Percentiles rank a stretch among this genome's conserved stretches.
phyloP scores from a whole-genome alignment of 2,113 vertebrate genomes.

The Bostrychus sinensis region DNA sequence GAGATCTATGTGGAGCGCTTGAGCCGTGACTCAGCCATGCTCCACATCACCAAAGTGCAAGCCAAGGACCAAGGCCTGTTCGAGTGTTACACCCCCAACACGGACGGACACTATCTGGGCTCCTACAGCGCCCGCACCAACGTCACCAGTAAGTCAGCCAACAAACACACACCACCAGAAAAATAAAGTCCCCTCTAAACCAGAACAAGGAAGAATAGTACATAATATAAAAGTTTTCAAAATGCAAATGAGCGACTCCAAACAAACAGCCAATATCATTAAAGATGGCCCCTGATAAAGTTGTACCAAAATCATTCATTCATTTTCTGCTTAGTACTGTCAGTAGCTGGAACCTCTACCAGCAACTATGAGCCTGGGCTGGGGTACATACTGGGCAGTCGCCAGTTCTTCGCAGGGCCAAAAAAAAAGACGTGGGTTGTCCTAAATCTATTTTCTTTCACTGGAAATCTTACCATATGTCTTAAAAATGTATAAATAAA shows the following conservation, averaged over 20 bases:
- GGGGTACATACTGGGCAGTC: too few relatives aligned
- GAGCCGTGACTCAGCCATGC: slow-evolving; percentile 79
- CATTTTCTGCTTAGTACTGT: neutral
- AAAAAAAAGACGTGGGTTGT: neutral
- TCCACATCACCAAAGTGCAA: slow-evolving; percentile 91
- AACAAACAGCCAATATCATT: too few relatives aligned
- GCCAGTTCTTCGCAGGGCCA: too few relatives aligned
- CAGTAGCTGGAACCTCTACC: too few relatives aligned
- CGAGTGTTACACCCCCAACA: slow-evolving; percentile 86
- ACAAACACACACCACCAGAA: neutral
- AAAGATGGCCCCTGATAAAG: too few relatives aligned
- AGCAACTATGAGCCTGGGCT: too few relatives aligned
- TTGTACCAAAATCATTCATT: neutral
- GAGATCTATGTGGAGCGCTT: slow-evolving; percentile 91
- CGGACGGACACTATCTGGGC: slow-evolving; percentile 80
- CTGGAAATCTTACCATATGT: too few relatives aligned
- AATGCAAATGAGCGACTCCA: too few relatives aligned
- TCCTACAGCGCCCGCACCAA: slow-evolving; percentile 86
- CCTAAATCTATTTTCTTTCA: neutral
- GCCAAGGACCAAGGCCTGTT: slow-evolving; percentile 84
- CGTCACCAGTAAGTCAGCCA: slow-evolving; percentile 85
- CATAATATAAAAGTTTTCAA: too few relatives aligned
- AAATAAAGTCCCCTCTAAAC: neutral
- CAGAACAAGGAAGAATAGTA: neutral
- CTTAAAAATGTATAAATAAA: too few relatives aligned